Base-by-base conservation (phyloP, 2,797 vertebrate genomes). In the Sebastes hubbsi region DNA sequence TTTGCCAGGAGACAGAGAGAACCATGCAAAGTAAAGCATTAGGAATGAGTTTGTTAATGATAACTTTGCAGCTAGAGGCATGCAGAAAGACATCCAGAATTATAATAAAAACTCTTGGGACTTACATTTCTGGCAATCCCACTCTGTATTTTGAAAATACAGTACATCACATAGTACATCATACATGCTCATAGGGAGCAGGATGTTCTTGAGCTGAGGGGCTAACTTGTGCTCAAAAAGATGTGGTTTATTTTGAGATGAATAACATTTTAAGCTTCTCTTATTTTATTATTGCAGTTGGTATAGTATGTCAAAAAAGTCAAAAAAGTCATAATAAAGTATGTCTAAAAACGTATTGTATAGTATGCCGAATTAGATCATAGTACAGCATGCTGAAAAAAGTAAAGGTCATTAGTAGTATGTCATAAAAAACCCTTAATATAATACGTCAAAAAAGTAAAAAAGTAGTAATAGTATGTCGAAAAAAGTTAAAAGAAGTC, bases 1-100 rank as follows among this genome's bases (percentile, higher is more conserved):
- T 82, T 89, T 76, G 76, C 71, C 79, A 65, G 13, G 13, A 83
- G 46, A 69, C 32, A 61, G 27, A 77, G 49, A 68, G n/a, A 78
- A 38, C 3, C 5, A 58, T 38, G 38, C 60, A 65, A 38, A 71
- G 24, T 34, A 30, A 76, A 65, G 13, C 27, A 34, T 66, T 27
- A 34, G 14, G 12, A 32, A 42, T 46, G 7, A 27, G 24, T 73
- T 72, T 77, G 22, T 36, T 71, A 54, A 64, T 29, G 59, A 63
- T 64, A 64, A 75, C 38, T 63, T 42, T 55, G 36, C 54, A 68
- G 69, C 29, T 75, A 72, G 55, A 76, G 60, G 13, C 13, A 36
- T 60, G 42, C 10, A 59, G 7, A 65, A 5, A 11, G 10, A 68
- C 16, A 60, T 12, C 2, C 4, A 38, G 61, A 75, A 30, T 32